Evolutionary conservation across 2,113 vertebrate genomes (phyloP), one percentile per base, ranked within the genome.

Genomic region (Alligator mississippiensis): DNA sequence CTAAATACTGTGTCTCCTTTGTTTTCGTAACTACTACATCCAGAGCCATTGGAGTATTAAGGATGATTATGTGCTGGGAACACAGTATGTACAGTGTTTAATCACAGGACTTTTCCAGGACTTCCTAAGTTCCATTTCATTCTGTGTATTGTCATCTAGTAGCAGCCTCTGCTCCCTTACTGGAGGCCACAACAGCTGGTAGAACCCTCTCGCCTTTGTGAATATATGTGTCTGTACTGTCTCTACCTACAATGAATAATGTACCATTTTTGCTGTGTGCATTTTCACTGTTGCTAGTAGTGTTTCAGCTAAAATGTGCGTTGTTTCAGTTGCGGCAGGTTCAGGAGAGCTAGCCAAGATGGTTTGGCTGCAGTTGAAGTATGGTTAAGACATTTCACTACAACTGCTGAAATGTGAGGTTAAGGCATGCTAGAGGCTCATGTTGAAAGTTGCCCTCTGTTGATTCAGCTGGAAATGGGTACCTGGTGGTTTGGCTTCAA

Each of bases 241-340:
- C 21, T 34, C 12, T 24, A 34, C 3, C 17, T 34, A 54, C 78
- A 63, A 22, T 21, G 21, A 7, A 1, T 47, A 4, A 15, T 62
- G 38, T 25, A 47, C 27, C 38, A 16, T 21, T 14, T 4, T 3
- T 82, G 78, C 68, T 1, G 1, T 16, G 5, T 11, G 28, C 11
- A 0, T 77, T 77, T 47, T 38, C 19, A 34, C 64, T 76, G 25
- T 9, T 15, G 9, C 28, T 55, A 30, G 28, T 17, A 77, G 11
- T 54, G 28, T 34, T 72, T 30, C 61, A 25, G 34, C 19, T 62
- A 4, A 6, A 19, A 60, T 63, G 19, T 77, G 22, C 0, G 0
- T 77, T 76, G 24, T 24, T 78, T 68, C 16, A 55, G 27, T n/a
- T 61, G 10, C 57, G 55, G 19, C 18, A 55, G 74, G 7, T 64